Percentiles rank a stretch among this genome's conserved stretches.
Evolutionary conservation across 2,113 vertebrate species (phyloP).

Genomic region (Calypte anna): DNA sequence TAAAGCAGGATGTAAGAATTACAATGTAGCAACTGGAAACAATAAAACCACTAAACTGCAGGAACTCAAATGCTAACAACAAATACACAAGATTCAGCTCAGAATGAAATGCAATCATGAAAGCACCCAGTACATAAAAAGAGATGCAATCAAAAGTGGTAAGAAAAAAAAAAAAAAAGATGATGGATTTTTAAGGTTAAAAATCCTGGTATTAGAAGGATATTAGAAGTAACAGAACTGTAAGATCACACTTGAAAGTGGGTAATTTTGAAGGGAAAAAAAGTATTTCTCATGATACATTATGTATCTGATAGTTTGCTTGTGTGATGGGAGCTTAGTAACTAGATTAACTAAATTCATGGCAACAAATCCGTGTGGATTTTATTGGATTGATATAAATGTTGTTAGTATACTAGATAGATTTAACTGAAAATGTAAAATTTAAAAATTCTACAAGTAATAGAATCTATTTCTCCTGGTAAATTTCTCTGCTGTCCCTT

Average conservation of each 20-base stretch:
- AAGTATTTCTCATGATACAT: neutral
- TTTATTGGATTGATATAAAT: neutral
- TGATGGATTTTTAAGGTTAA: neutral
- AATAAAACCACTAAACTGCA: neutral
- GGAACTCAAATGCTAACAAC: neutral
- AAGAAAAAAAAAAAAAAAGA: neutral
- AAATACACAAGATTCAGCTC: neutral
- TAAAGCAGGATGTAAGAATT: neutral
- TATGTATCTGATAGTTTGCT: neutral
- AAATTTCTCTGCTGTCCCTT: neutral
- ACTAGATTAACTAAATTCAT: neutral
- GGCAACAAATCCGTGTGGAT: neutral
- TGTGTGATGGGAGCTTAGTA: neutral
- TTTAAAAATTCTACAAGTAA: neutral
- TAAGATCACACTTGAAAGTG: neutral
- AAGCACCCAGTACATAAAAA: neutral
- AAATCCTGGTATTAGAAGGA: neutral
- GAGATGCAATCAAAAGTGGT: neutral
- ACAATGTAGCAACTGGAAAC: neutral
- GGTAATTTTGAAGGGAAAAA: neutral
- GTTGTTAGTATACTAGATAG: neutral
- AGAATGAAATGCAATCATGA: neutral
- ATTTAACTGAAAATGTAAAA: neutral
- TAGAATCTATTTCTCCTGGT: neutral
- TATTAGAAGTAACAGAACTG: neutral